Conservation (phyloP, 2,888 invertebrate genomes). For the Caradrina kadenii region DNA sequence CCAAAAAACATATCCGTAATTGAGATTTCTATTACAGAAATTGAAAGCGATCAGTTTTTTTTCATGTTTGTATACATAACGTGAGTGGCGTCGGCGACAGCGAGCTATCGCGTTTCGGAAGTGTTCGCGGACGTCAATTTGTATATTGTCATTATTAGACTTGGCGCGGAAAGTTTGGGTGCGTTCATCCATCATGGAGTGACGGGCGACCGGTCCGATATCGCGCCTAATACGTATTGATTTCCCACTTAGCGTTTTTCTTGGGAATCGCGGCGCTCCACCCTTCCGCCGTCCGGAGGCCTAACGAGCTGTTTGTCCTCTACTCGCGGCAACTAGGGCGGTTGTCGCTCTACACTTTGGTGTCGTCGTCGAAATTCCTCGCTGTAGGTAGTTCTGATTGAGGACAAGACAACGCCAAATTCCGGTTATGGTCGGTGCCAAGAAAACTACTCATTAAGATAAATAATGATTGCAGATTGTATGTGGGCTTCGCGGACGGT, state of each 20-base stretch:
- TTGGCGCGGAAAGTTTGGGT: conserved; percentile 87
- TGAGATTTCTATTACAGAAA: conserved; percentile 90
- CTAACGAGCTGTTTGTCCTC: conserved; percentile 90
- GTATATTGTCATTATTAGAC: conserved; percentile 91
- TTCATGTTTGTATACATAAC: conserved; percentile 88
- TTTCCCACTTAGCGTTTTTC: conserved; percentile 90
- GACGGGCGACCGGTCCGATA: conserved; percentile 89
- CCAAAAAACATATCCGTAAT: conserved; percentile 89
- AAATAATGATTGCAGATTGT: conserved; percentile 17
- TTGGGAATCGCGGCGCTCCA: conserved; percentile 88
- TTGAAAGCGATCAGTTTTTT: conserved; percentile 87
- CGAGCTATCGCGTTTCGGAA: conserved; percentile 88
- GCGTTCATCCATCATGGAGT: conserved; percentile 89
- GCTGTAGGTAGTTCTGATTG: conserved; percentile 48
- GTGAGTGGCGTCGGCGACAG: conserved; percentile 81
- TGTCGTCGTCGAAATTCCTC: conserved; percentile 54
- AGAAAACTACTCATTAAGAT: conserved; percentile 28
- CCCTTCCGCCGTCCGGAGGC: conserved; percentile 86
- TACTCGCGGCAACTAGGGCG: conserved; percentile 81
- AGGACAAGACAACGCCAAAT: conserved; percentile 44
- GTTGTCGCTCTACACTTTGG: conserved; percentile 70
- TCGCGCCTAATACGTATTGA: conserved; percentile 91
- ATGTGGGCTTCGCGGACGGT: neutral
- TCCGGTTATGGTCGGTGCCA: conserved; percentile 32
- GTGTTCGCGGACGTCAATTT: conserved; percentile 89